A percentile compares a stretch with the other conserved stretches of the same genome.
Evolutionary conservation across 2,113 vertebrate species (phyloP).

Genomic region (Rhinoptilus africanus): DNA sequence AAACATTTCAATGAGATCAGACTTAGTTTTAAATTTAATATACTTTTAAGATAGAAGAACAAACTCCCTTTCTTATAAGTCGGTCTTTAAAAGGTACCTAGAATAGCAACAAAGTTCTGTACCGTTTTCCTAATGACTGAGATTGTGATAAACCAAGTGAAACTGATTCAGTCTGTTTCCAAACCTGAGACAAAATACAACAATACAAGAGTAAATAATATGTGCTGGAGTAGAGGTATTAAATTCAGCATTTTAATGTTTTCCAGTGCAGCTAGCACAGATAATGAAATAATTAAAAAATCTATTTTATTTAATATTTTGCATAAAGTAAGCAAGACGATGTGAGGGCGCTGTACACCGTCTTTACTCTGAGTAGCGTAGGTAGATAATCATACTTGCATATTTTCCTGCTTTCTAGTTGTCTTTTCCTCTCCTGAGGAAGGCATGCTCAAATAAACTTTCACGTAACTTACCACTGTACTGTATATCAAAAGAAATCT

Average conservation of each 20-base stretch:
- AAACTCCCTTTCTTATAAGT: not conserved
- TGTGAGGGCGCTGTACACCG: not conserved
- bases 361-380: not conserved
- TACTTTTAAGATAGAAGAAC: not conserved
- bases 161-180: not conserved
- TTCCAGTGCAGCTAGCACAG: not conserved
- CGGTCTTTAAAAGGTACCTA: not conserved
- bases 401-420: not conserved
- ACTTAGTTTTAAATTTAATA: not conserved
- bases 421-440: not conserved
- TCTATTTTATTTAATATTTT: not conserved
- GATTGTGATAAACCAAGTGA: not conserved
- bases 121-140: not conserved
- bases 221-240: not conserved
- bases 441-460: not conserved
- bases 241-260: not conserved
- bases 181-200: not conserved
- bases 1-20: not conserved
- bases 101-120: not conserved
- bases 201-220: not conserved
- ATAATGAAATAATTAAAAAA: not conserved
- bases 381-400: not conserved
- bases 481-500: slow-evolving; percentile 1
- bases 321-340: not conserved
- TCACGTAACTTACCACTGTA: not conserved